Evolutionary conservation across 2,797 vertebrate species (phyloP), one percentile per base, ranked within the genome.

Genomic region (Lagorchestes hirsutus): DNA sequence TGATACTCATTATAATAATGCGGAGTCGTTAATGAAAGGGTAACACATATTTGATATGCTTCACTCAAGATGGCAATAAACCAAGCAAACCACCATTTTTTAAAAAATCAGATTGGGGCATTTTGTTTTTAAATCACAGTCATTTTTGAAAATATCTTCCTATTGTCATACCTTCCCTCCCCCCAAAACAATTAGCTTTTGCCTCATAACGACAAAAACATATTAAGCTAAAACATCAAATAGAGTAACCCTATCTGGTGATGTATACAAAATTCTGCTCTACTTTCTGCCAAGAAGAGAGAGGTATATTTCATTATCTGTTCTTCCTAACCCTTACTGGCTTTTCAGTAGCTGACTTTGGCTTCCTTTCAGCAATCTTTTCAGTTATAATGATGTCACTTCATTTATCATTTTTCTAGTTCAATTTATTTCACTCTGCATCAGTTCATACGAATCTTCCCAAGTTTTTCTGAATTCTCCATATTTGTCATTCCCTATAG

Each of bases 41-140:
- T 90, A 90, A 29, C 5, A 55, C 92, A 92, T 40, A 24, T 95
- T 96, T 55, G 54, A 24, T 74, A 31, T 93, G 90, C 34, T 90
- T 59, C 90, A 46, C 58, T 94, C 67, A 90, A 95, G 54, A 91
- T 95, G 34, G 24, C 90, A 87, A 46, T 46, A 93, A 96, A 96
- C 95, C 90, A 58, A 5, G 54, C 55, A 91, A 93, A 50, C 52
- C 27, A 92, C 50, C 29, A 31, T 67, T 67, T 40, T 74, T 46
- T 0, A 22, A 74, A 82, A 82, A 34, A 74, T 74, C 5, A 22
- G n/a, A 18, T 82, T 46, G 40, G 40, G 3, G 74, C 22, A 24
- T 82, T 46, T 82, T 82, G 18, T 82, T 82, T 82, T 27, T 82
- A 82, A 46, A 82, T 46, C 8, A 82, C 8, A 10, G 22, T 10